These are phyloP conservation scores for Poecilia velifera DNA, from an alignment of 2,797 vertebrate species.

Conservation along the genomic window DNA sequence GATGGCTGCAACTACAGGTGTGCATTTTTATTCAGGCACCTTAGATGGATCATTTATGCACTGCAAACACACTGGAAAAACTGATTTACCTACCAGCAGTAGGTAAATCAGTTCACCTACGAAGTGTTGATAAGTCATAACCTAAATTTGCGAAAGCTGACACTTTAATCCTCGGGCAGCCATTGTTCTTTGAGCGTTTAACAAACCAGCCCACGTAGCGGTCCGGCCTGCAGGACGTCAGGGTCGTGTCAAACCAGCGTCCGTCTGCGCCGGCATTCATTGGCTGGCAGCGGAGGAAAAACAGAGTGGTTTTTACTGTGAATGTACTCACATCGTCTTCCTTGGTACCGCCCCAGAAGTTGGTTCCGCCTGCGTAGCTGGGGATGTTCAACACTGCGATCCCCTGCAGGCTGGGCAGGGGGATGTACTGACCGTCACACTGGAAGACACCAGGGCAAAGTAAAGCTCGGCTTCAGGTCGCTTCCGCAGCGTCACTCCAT, in stretches of 20 bases:
- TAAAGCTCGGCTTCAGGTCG: not conserved
- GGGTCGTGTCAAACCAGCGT: conserved; percentile 38
- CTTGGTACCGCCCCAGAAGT: conserved; percentile 99
- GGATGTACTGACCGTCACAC: conserved; percentile 98
- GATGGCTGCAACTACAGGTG: not conserved
- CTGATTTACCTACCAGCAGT: not conserved
- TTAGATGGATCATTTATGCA: not conserved
- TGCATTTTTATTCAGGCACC: not conserved
- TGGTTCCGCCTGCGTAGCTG: conserved; percentile 97
- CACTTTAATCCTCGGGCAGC: conserved; percentile 56
- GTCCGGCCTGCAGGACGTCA: conserved; percentile 22
- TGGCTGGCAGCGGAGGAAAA: conserved; percentile 10
- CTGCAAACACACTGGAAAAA: not conserved
- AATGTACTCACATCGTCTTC: conserved; percentile 93
- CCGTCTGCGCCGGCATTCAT: not conserved
- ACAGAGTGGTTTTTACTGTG: conserved; percentile 3
- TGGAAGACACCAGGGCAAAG: conserved; percentile 63
- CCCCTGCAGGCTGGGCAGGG: conserved; percentile 96
- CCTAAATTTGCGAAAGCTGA: conserved; percentile 36
- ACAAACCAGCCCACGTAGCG: conserved; percentile 52
- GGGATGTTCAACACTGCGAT: conserved; percentile 97
- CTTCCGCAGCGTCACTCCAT: not conserved
- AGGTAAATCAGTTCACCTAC: too few species aligned
- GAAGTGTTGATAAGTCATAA: not conserved
- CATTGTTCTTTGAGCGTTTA: conserved; percentile 55